Evolutionary conservation across 2,797 vertebrate species (phyloP).

Genomic region (Anguilla anguilla): DNA sequence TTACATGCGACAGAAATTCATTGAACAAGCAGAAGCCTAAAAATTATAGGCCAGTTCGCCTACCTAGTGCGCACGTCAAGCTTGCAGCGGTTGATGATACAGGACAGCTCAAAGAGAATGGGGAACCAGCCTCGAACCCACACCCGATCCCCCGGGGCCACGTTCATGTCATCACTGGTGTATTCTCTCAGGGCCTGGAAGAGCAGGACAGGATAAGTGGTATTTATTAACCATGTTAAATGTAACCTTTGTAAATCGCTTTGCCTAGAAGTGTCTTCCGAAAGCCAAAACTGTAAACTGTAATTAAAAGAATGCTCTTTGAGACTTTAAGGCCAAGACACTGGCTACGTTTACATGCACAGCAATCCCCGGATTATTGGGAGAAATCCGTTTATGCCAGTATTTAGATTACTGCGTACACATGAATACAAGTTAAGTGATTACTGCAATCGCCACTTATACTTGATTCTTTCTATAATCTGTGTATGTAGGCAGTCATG

Average conservation of each 20-base stretch:
- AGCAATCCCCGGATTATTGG: no score
- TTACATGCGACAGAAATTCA: no score
- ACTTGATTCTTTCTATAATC: no score
- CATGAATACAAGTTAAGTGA: no score
- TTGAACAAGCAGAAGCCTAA: neutral
- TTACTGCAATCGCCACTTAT: no score
- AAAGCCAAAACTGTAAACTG: neutral
- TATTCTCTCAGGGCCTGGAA: slow-evolving; percentile 90
- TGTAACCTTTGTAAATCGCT: neutral
- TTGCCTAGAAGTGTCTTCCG: no score
- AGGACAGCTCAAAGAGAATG: slow-evolving; percentile 94
- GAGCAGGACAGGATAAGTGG: neutral
- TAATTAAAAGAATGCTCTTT: neutral
- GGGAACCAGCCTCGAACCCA: slow-evolving; percentile 98
- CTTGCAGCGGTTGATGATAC: slow-evolving; percentile 95
- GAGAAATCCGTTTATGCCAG: no score
- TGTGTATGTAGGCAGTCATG: no score
- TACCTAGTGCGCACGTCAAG: slow-evolving; percentile 93
- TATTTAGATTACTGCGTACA: no score
- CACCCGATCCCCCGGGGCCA: slow-evolving; percentile 90
- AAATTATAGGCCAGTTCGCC: neutral
- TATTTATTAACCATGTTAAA: neutral
- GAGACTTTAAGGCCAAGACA: neutral
- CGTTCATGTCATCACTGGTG: slow-evolving; percentile 96
- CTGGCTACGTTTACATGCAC: no score